Percentiles rank a stretch among this genome's conserved stretches.
phyloP scores from a whole-genome alignment of 2,888 invertebrate species.

The Tiphia femorata region DNA sequence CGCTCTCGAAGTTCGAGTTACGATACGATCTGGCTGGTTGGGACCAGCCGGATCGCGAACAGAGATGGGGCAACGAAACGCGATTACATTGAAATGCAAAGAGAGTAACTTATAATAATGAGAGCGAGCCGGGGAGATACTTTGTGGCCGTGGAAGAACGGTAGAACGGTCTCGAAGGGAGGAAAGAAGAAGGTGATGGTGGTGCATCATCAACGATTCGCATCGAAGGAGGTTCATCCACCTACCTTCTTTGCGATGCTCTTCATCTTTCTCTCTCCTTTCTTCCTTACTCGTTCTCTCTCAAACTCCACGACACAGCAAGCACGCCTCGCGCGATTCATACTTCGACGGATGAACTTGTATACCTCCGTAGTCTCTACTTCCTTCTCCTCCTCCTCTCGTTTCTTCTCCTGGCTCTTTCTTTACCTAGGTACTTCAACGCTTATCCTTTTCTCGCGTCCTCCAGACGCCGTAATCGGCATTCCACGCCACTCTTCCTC shows the following conservation, averaged over 20 bases:
- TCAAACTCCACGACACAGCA: no score
- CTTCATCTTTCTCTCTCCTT: no score
- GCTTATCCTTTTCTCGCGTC: background rate
- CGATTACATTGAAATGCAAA: conserved; percentile 32
- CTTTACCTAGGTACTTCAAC: no score
- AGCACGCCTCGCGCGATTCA: no score
- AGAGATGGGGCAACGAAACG: conserved; percentile 3
- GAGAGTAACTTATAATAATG: conserved; percentile 30
- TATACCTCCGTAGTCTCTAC: no score
- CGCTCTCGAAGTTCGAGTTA: conserved; percentile 17
- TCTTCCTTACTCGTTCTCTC: no score
- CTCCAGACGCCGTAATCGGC: background rate
- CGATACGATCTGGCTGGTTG: background rate
- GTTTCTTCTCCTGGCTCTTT: no score
- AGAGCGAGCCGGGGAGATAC: conserved; percentile 10
- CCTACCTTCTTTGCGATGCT: background rate
- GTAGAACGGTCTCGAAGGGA: no score
- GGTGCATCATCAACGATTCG: conserved; percentile 29
- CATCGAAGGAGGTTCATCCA: conserved; percentile 11
- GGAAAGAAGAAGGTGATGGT: conserved; percentile 11
- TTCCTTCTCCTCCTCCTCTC: no score
- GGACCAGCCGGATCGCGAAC: no score
- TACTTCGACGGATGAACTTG: background rate
- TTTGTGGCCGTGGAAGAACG: background rate
- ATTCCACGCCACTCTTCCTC: no score